Evolutionary conservation across 2,888 invertebrate species (phyloP).

Genomic region (Dryobotodes eremita): DNA sequence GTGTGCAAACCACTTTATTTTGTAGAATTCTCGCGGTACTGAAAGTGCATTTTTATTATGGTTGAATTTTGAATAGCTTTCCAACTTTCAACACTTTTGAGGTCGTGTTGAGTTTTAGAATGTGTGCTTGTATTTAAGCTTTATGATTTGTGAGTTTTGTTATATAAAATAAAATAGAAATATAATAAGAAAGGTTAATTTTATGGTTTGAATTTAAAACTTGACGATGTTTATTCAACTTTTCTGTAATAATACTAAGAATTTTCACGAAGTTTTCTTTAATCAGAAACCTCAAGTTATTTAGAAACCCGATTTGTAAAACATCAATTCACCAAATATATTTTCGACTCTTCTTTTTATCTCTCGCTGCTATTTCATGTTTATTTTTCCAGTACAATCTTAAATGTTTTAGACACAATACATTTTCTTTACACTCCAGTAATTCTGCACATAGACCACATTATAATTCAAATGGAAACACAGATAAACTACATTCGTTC

Average conservation of each 20-base stretch:
- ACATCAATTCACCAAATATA: not conserved
- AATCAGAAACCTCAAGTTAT: no score
- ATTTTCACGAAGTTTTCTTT: not conserved
- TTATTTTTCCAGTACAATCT: conserved; percentile 11
- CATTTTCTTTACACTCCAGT: conserved; percentile 28
- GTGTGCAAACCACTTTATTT: conserved; percentile 50
- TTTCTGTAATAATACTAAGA: not conserved
- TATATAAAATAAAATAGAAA: conserved; percentile 18
- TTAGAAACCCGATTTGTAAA: not conserved
- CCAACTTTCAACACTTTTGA: conserved; percentile 49
- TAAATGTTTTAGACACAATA: conserved; percentile 16
- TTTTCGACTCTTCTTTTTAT: not conserved
- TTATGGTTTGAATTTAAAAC: not conserved
- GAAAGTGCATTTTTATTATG: conserved; percentile 56
- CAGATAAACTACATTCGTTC: conserved; percentile 39
- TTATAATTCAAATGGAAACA: conserved; percentile 52
- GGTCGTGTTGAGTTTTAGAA: conserved; percentile 39
- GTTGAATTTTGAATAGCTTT: conserved; percentile 49
- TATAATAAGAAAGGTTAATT: not conserved
- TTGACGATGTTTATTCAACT: not conserved
- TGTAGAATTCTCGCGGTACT: conserved; percentile 28
- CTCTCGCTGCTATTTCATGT: not conserved
- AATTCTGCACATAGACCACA: conserved; percentile 25
- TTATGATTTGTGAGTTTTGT: conserved; percentile 30
- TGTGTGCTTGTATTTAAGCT: conserved; percentile 24